A percentile compares a stretch with the other conserved stretches of the same genome.
phyloP scores from a whole-genome alignment of 2,888 invertebrate genomes.

The Glyphotaelius pellucidus region DNA sequence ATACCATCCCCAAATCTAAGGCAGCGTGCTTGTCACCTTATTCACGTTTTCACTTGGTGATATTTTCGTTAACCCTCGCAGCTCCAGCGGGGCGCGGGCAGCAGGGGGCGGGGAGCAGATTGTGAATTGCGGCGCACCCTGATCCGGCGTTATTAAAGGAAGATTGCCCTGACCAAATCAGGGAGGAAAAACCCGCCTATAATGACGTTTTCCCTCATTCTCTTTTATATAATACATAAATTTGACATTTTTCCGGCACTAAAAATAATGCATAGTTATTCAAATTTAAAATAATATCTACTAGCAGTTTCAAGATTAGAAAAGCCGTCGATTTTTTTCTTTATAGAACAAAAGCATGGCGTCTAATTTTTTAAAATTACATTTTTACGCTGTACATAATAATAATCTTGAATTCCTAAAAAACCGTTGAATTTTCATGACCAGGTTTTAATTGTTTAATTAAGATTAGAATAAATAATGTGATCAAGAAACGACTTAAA shows the following conservation, averaged over 20 bases:
- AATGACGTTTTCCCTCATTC: conserved; percentile 30
- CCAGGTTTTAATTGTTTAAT: too few relatives aligned
- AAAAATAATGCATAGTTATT: neutral
- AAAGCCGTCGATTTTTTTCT: neutral
- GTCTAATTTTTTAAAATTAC: neutral
- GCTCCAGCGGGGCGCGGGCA: neutral
- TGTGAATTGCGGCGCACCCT: conserved; percentile 30
- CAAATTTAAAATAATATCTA: neutral
- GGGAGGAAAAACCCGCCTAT: conserved; percentile 36
- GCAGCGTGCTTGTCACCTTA: conserved; percentile 32
- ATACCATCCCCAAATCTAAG: neutral
- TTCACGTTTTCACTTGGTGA: conserved; percentile 45
- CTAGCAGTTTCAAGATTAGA: neutral
- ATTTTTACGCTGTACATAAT: too few relatives aligned
- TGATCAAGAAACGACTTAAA: too few relatives aligned
- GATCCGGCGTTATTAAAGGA: conserved; percentile 52
- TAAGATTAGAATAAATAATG: too few relatives aligned
- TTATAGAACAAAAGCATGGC: too few relatives aligned
- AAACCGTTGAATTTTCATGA: too few relatives aligned
- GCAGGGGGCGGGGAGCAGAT: neutral
- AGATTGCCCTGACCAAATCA: conserved; percentile 49
- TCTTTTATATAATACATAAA: neutral
- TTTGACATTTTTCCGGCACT: neutral
- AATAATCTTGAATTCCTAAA: neutral
- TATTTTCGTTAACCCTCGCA: conserved; percentile 36